These are phyloP conservation scores for Engystomops pustulosus DNA, from an alignment of 2,113 vertebrate species.

Conservation along the genomic window DNA sequence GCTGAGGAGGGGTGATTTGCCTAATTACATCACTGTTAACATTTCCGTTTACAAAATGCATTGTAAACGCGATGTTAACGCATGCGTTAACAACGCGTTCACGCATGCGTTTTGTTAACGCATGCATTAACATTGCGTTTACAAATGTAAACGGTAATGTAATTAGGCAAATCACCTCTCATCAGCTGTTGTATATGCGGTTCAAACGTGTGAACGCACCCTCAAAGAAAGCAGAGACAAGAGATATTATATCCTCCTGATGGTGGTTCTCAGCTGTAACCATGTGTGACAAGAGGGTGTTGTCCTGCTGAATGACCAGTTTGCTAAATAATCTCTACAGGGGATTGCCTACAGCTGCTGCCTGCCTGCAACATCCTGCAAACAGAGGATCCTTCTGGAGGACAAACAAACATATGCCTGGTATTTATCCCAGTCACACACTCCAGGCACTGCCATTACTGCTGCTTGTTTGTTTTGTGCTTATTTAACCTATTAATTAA, in stretches of 20 bases:
- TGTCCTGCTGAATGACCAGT: constrained; percentile 17
- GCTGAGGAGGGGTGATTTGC: too few species aligned
- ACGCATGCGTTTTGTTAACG: too few species aligned
- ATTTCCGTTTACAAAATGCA: too few species aligned
- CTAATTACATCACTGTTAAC: too few species aligned
- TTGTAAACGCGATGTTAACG: too few species aligned
- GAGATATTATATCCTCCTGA: background rate
- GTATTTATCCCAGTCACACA: background rate
- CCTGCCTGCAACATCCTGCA: constrained; percentile 7
- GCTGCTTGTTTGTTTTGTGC: background rate
- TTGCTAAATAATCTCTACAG: constrained; percentile 27
- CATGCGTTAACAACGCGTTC: too few species aligned
- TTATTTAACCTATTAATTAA: background rate
- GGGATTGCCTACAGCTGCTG: constrained; percentile 24
- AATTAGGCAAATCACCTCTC: too few species aligned
- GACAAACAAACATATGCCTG: background rate
- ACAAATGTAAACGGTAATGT: too few species aligned
- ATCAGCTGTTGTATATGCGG: too few species aligned
- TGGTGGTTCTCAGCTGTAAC: background rate
- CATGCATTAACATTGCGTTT: too few species aligned
- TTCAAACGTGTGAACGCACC: too few species aligned
- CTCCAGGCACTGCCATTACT: background rate
- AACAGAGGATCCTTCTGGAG: background rate
- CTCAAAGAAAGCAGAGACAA: too few species aligned
- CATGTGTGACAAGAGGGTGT: constrained; percentile 36